Percentiles rank a stretch among this genome's conserved stretches.
These are phyloP conservation scores for Tachycineta bicolor DNA, from an alignment of 2,113 vertebrate species.

Conservation along the genomic window DNA sequence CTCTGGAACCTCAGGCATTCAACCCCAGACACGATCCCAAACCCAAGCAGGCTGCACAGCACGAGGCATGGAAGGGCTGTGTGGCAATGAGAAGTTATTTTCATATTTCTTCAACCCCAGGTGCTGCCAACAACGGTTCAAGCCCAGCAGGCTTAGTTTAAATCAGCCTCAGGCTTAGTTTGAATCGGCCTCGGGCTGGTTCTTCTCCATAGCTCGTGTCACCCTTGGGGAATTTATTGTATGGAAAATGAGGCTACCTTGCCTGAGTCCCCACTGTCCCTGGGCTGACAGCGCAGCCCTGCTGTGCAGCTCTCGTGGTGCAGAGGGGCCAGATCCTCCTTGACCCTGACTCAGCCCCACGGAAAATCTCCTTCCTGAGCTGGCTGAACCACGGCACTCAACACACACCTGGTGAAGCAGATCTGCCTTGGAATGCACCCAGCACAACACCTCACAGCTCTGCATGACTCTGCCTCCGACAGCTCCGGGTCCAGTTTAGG, in stretches of 20 bases:
- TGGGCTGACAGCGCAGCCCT: background rate
- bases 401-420: background rate
- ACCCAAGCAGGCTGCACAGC: background rate
- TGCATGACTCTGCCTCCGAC: background rate
- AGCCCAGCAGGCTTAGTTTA: background rate
- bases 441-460: background rate
- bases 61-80: background rate
- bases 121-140: background rate
- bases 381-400: fast-evolving
- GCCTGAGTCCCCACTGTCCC: background rate
- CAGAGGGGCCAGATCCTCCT: background rate
- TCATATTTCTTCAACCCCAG: background rate
- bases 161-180: background rate
- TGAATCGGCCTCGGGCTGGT: background rate
- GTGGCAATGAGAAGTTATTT: background rate
- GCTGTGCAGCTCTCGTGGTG: background rate
- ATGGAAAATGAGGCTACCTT: background rate
- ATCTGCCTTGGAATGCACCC: fast-evolving
- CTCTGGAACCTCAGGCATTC: background rate
- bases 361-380: background rate
- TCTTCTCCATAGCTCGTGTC: background rate
- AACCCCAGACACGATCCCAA: background rate
- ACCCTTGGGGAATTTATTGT: background rate
- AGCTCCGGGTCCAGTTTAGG: background rate
- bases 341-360: background rate